Conservation (phyloP, 2,113 vertebrate genomes). For the Butastur rufipennis region DNA sequence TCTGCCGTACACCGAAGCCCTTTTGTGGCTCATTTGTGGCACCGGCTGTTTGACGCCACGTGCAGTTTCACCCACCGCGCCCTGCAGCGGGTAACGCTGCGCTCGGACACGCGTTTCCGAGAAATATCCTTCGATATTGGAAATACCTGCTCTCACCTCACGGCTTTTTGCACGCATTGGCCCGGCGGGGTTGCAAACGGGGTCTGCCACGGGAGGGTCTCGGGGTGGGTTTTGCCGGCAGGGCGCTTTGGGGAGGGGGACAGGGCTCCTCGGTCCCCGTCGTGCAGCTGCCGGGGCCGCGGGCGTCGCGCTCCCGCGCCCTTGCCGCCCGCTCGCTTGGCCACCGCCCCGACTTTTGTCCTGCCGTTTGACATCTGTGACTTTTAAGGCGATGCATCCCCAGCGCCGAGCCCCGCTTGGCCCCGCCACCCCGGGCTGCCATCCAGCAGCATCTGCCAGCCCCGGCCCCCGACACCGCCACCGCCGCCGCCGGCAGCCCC, state of each 20-base stretch:
- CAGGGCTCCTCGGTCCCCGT: not conserved
- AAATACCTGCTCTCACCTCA: not conserved
- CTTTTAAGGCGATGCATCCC: not conserved
- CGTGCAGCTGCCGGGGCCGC: fast-evolving
- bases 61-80: fast-evolving
- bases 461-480: not conserved
- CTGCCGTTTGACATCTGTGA: conserved; percentile 39
- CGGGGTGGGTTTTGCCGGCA: fast-evolving
- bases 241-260: not conserved
- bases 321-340: not conserved
- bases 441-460: conserved; percentile 21
- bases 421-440: not conserved
- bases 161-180: fast-evolving
- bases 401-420: not conserved
- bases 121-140: not conserved
- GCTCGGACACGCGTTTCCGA: not conserved
- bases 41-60: fast-evolving
- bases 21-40: not conserved
- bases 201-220: not conserved
- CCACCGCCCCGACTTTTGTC: conserved; percentile 6
- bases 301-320: fast-evolving
- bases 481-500: not conserved
- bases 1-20: not conserved
- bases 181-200: fast-evolving
- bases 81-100: fast-evolving